Percentiles rank a stretch among this genome's conserved stretches.
Conservation (phyloP, 2,797 vertebrate genomes). For the Phataginus tricuspis region DNA sequence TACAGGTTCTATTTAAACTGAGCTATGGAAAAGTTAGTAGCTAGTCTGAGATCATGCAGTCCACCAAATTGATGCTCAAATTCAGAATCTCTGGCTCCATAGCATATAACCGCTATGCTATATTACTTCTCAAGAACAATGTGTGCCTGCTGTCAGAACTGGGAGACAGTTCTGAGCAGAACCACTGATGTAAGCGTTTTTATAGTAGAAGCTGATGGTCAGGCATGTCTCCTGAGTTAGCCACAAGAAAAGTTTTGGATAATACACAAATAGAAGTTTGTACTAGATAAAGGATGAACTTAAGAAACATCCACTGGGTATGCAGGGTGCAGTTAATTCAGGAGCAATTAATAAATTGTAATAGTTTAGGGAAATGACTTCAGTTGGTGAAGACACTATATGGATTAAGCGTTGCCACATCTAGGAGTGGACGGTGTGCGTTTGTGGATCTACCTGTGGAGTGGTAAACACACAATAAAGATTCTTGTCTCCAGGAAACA, state of each 20-base stretch:
- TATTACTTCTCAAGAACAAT: neutral
- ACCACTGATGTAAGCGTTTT: neutral
- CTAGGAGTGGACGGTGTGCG: constrained; percentile 88
- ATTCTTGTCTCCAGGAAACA: no score
- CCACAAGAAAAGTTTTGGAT: neutral
- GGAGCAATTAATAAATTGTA: neutral
- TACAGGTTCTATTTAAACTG: neutral
- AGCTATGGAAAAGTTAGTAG: neutral
- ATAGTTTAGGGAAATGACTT: neutral
- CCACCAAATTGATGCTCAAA: neutral
- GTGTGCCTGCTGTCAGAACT: neutral
- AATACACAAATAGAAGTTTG: neutral
- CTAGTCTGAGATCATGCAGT: neutral
- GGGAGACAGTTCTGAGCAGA: neutral
- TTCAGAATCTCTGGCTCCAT: neutral
- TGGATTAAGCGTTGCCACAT: constrained; percentile 86
- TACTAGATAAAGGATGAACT: neutral
- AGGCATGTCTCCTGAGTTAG: neutral
- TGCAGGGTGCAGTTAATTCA: neutral
- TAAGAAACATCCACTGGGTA: neutral
- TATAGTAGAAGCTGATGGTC: neutral
- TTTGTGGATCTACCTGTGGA: constrained; percentile 85
- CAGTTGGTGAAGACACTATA: constrained; percentile 87
- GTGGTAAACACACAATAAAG: no score
- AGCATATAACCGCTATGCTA: neutral